These are phyloP conservation scores for Apogon hyalosoma DNA, from an alignment of 2,797 vertebrate genomes.

Conservation along the genomic window DNA sequence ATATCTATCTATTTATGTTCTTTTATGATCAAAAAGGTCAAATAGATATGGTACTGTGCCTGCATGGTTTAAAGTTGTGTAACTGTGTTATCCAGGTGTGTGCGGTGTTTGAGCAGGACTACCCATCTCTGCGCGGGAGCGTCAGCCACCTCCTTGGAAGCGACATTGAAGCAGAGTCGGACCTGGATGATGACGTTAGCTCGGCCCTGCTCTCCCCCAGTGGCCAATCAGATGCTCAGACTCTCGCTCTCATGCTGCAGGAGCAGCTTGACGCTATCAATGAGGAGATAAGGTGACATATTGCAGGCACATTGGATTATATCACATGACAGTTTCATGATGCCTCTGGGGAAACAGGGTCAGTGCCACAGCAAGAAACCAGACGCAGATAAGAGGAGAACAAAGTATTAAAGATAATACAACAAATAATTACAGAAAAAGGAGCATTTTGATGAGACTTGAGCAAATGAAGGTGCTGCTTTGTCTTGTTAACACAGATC, in stretches of 20 bases:
- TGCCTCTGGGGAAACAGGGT: conserved; percentile 31
- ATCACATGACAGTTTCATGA: conserved; percentile 41
- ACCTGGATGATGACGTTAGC: conserved; percentile 92
- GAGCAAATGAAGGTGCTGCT: conserved; percentile 13
- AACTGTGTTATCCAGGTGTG: conserved; percentile 66
- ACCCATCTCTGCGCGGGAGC: conserved; percentile 86
- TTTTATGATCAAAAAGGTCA: background rate
- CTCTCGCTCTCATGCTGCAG: conserved; percentile 95
- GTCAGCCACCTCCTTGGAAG: conserved; percentile 90
- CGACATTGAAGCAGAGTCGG: conserved; percentile 90
- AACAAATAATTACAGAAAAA: conserved; percentile 32
- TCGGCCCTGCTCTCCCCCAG: conserved; percentile 90
- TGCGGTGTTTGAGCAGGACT: conserved; percentile 88
- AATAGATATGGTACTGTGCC: background rate
- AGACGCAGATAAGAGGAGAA: conserved; percentile 38
- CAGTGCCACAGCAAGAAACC: conserved; percentile 34
- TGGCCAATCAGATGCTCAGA: conserved; percentile 94
- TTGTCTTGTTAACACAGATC: conserved; percentile 12
- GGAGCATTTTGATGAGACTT: conserved; percentile 14
- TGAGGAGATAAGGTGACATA: conserved; percentile 92
- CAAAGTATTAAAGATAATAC: conserved; percentile 32
- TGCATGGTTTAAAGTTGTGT: background rate
- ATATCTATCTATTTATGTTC: background rate
- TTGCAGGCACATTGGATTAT: conserved; percentile 42
- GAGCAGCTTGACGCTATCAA: conserved; percentile 97